Conservation (phyloP, 2,113 vertebrate genomes). For the Oryzias melastigma region DNA sequence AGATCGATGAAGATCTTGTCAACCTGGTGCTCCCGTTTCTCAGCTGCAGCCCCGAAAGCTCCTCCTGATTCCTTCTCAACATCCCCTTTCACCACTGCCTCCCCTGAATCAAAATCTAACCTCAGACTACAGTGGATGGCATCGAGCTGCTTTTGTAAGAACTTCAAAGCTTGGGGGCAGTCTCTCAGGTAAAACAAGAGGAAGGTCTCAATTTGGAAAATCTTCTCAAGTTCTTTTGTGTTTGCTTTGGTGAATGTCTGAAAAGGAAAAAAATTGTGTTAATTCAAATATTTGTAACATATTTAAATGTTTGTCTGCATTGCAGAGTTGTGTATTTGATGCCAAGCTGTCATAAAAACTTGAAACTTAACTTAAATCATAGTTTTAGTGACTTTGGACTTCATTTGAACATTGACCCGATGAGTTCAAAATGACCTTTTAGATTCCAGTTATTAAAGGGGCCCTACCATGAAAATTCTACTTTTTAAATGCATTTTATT, state of each 20-base stretch:
- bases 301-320: no score
- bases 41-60: background rate
- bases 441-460: no score
- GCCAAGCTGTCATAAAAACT: no score
- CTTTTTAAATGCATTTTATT: no score
- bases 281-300: no score
- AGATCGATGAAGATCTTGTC: constrained; percentile 22
- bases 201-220: constrained; percentile 25
- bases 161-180: constrained; percentile 16
- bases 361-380: no score
- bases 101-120: constrained; percentile 37
- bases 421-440: no score
- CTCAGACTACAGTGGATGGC: constrained; percentile 31
- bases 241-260: constrained; percentile 10
- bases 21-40: constrained; percentile 47
- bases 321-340: no score
- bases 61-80: constrained; percentile 13
- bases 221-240: constrained; percentile 39
- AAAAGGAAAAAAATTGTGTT: background rate
- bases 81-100: constrained; percentile 44
- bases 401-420: no score
- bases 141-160: constrained; percentile 42
- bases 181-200: constrained; percentile 61
- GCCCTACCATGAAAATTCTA: no score
- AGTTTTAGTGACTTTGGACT: no score